These are phyloP conservation scores for Pachyseris speciosa DNA, from an alignment of 64 coral and sea anemone genomes.

Conservation along the genomic window DNA sequence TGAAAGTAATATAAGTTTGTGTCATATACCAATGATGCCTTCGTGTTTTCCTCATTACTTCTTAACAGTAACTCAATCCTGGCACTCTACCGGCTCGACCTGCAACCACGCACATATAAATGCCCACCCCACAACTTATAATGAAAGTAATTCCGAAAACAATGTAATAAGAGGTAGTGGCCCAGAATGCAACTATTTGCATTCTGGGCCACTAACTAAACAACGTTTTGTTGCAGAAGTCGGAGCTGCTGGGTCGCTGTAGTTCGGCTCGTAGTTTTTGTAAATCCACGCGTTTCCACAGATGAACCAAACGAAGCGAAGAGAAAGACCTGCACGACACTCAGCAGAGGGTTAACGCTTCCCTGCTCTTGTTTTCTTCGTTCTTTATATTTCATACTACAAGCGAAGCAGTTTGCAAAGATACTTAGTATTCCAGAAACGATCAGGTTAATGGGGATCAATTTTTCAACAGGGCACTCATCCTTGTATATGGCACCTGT, in stretches of 20 bases:
- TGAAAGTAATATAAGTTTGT: too few relatives aligned
- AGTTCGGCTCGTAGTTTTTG: background rate
- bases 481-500: conserved; percentile 5
- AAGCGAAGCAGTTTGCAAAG: background rate
- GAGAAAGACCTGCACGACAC: background rate
- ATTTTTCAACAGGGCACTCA: background rate
- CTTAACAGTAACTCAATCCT: too few relatives aligned
- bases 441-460: conserved; percentile 23
- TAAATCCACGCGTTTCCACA: conserved; percentile 4
- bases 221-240: background rate
- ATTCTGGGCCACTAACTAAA: too few relatives aligned
- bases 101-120: too few relatives aligned
- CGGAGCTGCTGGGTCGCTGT: background rate
- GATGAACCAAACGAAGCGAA: background rate
- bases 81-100: too few relatives aligned
- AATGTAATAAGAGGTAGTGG: background rate
- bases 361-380: background rate
- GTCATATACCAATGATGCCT: too few relatives aligned
- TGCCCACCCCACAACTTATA: background rate
- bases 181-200: conserved; percentile 18
- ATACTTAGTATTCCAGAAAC: background rate
- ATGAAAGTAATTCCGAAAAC: background rate
- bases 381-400: too few relatives aligned
- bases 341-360: background rate
- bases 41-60: too few relatives aligned